These are phyloP conservation scores for Sandelia bainsii DNA, from an alignment of 2,797 vertebrate species.

Conservation along the genomic window DNA sequence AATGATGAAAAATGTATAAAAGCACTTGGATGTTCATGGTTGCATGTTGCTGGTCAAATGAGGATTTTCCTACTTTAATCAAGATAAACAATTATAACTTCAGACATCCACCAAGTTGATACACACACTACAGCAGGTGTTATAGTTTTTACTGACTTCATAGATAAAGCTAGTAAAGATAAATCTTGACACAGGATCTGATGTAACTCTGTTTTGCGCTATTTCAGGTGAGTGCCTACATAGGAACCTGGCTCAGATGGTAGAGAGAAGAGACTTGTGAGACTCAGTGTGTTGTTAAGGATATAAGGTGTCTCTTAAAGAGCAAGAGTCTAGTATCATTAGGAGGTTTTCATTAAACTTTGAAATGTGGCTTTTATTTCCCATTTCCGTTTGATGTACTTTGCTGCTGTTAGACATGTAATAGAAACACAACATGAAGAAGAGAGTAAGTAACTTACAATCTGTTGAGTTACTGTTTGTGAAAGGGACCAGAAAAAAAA, in stretches of 20 bases:
- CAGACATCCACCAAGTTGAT: not conserved
- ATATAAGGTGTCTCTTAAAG: conserved; percentile 28
- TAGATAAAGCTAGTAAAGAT: conserved; percentile 2
- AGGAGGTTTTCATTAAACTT: conserved; percentile 18
- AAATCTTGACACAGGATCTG: conserved; percentile 35
- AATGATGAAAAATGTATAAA: not conserved
- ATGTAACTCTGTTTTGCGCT: conserved; percentile 57
- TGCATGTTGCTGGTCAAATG: not conserved
- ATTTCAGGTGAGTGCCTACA: conserved; percentile 65
- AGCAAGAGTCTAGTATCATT: conserved; percentile 19
- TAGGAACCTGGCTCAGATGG: conserved; percentile 39
- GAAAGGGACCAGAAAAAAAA: too few species aligned
- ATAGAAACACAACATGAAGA: not conserved
- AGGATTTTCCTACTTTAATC: not conserved
- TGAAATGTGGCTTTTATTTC: conserved; percentile 6
- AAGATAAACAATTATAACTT: not conserved
- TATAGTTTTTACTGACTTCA: not conserved
- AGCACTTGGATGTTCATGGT: not conserved
- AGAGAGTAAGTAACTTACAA: not conserved
- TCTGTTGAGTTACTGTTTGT: not conserved
- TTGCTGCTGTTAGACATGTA: not conserved
- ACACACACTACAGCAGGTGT: not conserved
- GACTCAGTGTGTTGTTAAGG: conserved; percentile 17
- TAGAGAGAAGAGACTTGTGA: conserved; percentile 47
- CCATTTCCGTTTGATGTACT: not conserved